Conservation (phyloP, 2,888 invertebrate species). For the Rhamnusium bicolor region DNA sequence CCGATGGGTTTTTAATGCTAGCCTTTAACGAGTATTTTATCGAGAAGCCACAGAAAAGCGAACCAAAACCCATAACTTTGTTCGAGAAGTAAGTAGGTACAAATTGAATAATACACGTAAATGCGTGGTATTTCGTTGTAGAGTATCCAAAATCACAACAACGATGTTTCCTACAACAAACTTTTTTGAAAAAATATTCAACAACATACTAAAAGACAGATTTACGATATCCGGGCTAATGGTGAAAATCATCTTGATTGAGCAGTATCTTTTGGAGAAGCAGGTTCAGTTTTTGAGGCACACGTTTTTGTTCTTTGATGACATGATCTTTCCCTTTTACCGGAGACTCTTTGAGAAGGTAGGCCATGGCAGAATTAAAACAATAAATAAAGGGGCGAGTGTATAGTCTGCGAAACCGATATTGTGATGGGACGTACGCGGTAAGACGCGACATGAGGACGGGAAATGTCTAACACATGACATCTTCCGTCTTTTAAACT, state of each 20-base stretch:
- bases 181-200: slow-evolving; percentile 62
- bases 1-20: slow-evolving; percentile 70
- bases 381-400: too few species aligned
- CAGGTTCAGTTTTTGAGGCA: slow-evolving; percentile 65
- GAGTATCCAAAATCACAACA: slow-evolving; percentile 61
- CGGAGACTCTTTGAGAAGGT: slow-evolving; percentile 65
- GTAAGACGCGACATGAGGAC: too few species aligned
- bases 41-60: slow-evolving; percentile 43
- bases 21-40: slow-evolving; percentile 70
- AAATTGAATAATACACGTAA: neutral
- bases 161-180: slow-evolving; percentile 63
- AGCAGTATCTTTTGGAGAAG: slow-evolving; percentile 64
- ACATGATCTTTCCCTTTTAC: slow-evolving; percentile 67
- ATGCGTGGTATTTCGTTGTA: slow-evolving; percentile 53
- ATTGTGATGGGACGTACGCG: too few species aligned
- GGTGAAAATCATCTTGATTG: slow-evolving; percentile 65
- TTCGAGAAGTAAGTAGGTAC: slow-evolving; percentile 34
- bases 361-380: slow-evolving; percentile 22
- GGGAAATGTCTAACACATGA: too few species aligned
- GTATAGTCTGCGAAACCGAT: too few species aligned
- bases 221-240: slow-evolving; percentile 65
- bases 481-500: too few species aligned
- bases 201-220: slow-evolving; percentile 60
- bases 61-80: slow-evolving; percentile 46
- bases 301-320: slow-evolving; percentile 66